These are phyloP conservation scores for Oxyruncus cristatus DNA, from an alignment of 2,113 vertebrate genomes.

Conservation along the genomic window DNA sequence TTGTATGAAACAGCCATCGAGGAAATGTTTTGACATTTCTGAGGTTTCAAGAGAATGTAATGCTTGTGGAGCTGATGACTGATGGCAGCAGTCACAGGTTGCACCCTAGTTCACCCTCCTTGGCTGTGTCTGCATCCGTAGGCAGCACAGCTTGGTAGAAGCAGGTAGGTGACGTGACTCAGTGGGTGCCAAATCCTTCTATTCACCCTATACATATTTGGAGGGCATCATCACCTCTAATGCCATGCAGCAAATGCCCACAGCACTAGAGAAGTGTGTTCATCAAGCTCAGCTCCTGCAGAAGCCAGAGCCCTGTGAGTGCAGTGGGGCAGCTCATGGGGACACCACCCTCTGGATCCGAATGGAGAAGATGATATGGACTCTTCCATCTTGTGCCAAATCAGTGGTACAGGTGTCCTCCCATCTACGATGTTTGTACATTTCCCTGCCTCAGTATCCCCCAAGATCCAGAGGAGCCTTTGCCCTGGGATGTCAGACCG, in stretches of 20 bases:
- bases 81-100: not conserved
- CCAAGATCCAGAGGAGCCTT: not conserved
- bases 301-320: not conserved
- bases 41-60: not conserved
- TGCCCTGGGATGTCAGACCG: not conserved
- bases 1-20: not conserved
- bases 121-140: not conserved
- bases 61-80: not conserved
- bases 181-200: not conserved
- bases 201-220: not conserved
- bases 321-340: accelerated
- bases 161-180: not conserved
- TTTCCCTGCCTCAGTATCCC: not conserved
- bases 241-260: not conserved
- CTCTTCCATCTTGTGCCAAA: not conserved
- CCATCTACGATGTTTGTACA: not conserved
- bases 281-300: accelerated
- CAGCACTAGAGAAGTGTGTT: accelerated
- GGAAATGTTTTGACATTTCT: not conserved
- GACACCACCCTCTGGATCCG: not conserved
- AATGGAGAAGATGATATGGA: not conserved
- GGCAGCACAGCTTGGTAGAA: not conserved
- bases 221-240: not conserved
- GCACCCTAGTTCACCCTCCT: not conserved
- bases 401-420: accelerated